Evolutionary conservation across 2,888 invertebrate genomes (phyloP).

Genomic region (Aphelenchoides bicaudatus): DNA sequence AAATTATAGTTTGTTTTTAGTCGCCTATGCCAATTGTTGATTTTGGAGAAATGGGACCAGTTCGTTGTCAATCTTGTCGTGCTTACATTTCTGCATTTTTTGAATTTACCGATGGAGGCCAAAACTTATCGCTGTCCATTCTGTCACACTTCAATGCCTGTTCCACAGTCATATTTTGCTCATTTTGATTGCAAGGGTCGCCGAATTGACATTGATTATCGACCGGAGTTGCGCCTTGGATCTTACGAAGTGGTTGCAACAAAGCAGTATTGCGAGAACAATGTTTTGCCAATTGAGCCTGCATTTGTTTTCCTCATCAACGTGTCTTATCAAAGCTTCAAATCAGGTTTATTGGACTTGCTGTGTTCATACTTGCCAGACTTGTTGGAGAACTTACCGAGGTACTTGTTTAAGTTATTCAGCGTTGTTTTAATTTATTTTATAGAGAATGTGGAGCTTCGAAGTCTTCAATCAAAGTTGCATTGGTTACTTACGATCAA

Average conservation of each 20-base stretch:
- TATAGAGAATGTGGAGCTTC: conserved; percentile 63
- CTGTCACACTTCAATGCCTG: conserved; percentile 87
- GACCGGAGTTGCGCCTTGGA: conserved; percentile 88
- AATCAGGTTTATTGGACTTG: conserved; percentile 82
- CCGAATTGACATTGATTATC: conserved; percentile 77
- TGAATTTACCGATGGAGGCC: conserved; percentile 90
- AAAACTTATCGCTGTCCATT: conserved; percentile 91
- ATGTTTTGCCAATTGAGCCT: conserved; percentile 75
- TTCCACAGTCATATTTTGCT: conserved; percentile 74
- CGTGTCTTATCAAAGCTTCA: conserved; percentile 91
- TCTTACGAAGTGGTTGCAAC: conserved; percentile 94
- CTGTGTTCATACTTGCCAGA: conserved; percentile 82
- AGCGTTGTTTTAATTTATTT: conserved; percentile 11
- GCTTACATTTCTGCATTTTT: conserved; percentile 98
- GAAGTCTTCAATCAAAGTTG: conserved; percentile 75
- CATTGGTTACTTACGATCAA: conserved; percentile 92
- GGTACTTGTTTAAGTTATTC: conserved; percentile 66
- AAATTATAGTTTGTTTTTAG: conserved; percentile 51
- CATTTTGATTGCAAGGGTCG: conserved; percentile 86
- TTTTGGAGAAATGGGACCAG: conserved; percentile 87
- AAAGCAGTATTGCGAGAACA: conserved; percentile 89
- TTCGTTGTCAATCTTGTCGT: conserved; percentile 92
- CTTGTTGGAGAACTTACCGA: conserved; percentile 76
- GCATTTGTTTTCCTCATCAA: conserved; percentile 93
- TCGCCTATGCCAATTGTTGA: conserved; percentile 73